A percentile compares a stretch with the other conserved stretches of the same genome.
Conservation (phyloP, 2,113 vertebrate species). For the Neodon shergylaensis region DNA sequence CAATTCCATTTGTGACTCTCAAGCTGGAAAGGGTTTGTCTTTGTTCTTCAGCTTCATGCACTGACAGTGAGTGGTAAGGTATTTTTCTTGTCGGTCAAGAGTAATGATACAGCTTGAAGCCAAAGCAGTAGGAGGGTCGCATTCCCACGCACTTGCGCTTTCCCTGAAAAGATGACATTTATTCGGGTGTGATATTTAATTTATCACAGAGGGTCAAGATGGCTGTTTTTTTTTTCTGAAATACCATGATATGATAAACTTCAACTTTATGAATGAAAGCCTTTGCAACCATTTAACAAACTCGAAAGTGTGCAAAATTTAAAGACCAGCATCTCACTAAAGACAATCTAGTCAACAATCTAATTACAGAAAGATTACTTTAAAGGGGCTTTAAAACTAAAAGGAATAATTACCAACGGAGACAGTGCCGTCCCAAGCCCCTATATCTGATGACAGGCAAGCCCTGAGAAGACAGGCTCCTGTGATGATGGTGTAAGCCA, state of each 20-base stretch:
- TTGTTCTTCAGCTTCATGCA: slow-evolving; percentile 61
- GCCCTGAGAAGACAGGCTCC: slow-evolving; percentile 8
- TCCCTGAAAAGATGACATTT: slow-evolving; percentile 76
- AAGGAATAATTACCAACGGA: slow-evolving; percentile 70
- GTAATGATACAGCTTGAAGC: slow-evolving; percentile 77
- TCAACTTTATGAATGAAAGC: slow-evolving; percentile 74
- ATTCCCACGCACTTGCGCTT: slow-evolving; percentile 17
- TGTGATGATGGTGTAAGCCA: slow-evolving; percentile 6
- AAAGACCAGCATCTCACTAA: slow-evolving; percentile 61
- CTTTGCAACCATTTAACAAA: slow-evolving; percentile 62
- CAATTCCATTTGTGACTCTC: slow-evolving; percentile 63
- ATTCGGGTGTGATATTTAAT: slow-evolving; percentile 77
- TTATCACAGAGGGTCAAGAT: slow-evolving; percentile 72
- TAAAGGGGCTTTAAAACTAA: slow-evolving; percentile 65
- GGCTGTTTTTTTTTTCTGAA: slow-evolving; percentile 47
- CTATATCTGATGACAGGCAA: neutral
- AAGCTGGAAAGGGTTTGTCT: slow-evolving; percentile 54
- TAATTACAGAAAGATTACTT: slow-evolving; percentile 72
- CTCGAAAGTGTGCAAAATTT: slow-evolving; percentile 65
- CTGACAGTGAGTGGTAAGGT: slow-evolving; percentile 67
- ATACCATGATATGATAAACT: slow-evolving; percentile 68
- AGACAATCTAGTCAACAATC: slow-evolving; percentile 63
- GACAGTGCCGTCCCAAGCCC: neutral
- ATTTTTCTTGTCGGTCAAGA: slow-evolving; percentile 73
- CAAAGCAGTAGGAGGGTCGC: slow-evolving; percentile 58